phyloP scores from a whole-genome alignment of 2,888 invertebrate genomes.

The Pasiphila rectangulata region DNA sequence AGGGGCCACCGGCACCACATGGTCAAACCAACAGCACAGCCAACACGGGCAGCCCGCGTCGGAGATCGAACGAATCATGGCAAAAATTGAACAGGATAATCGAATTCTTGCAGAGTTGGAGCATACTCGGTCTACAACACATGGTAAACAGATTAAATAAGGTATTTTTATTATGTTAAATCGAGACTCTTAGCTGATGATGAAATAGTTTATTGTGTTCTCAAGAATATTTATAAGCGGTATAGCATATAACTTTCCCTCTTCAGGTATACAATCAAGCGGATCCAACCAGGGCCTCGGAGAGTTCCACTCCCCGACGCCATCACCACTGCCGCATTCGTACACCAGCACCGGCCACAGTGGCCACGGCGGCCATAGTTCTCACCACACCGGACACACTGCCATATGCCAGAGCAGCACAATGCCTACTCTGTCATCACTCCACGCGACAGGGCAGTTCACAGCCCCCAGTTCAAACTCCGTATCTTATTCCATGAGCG shows the following conservation, averaged over 20 bases:
- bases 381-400: conserved; percentile 49
- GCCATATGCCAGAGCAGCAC: conserved; percentile 83
- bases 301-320: conserved; percentile 83
- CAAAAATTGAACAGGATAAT: conserved; percentile 95
- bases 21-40: conserved; percentile 53
- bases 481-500: conserved; percentile 73
- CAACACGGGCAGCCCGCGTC: conserved; percentile 72
- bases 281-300: conserved; percentile 86
- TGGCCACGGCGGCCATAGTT: conserved; percentile 29
- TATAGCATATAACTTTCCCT: conserved; percentile 19
- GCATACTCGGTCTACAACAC: conserved; percentile 87
- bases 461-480: conserved; percentile 74
- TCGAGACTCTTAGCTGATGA: too few species aligned
- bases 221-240: too few species aligned
- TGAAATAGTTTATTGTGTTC: too few species aligned
- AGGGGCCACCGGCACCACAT: conserved; percentile 57
- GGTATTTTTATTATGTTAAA: too few species aligned
- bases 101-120: conserved; percentile 94
- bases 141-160: conserved; percentile 77
- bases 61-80: conserved; percentile 96
- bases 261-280: conserved; percentile 82
- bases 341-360: conserved; percentile 63
- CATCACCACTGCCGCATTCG: conserved; percentile 80
- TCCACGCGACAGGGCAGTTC: conserved; percentile 69
- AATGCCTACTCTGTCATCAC: conserved; percentile 82